phyloP scores from a whole-genome alignment of 1,140 invertebrate species.

The Drosophila nigrodunni region DNA sequence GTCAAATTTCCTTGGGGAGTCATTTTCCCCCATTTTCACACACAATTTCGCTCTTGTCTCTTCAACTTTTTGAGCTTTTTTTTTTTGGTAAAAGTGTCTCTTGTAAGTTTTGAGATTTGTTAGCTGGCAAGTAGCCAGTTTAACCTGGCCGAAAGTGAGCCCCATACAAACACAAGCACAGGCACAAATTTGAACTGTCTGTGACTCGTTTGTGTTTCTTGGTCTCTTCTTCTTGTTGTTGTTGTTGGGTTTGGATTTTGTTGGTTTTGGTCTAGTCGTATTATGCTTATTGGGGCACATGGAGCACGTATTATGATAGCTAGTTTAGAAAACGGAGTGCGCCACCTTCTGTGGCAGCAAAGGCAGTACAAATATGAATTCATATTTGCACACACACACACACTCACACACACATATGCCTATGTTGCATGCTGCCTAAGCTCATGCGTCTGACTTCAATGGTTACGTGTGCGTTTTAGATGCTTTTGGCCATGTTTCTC shows the following conservation, averaged over 20 bases:
- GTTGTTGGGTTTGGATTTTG: conserved; percentile 37
- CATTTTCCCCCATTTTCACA: conserved; percentile 54
- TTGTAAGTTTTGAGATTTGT: conserved; percentile 64
- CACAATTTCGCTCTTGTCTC: conserved; percentile 45
- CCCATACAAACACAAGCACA: not conserved
- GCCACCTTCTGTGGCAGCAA: conserved; percentile 5
- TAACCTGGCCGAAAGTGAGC: conserved; percentile 27
- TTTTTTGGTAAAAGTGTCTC: conserved; percentile 44
- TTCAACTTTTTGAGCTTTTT: conserved; percentile 8
- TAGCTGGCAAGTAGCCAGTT: conserved; percentile 25
- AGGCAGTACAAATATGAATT: conserved; percentile 5
- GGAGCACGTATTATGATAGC: conserved; percentile 66
- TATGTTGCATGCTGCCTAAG: conserved; percentile 20
- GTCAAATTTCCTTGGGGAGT: conserved; percentile 50
- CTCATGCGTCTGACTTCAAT: conserved; percentile 16
- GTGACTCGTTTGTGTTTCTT: conserved; percentile 20
- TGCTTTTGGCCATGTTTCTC: conserved; percentile 30
- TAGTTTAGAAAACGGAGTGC: conserved; percentile 31
- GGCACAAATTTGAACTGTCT: conserved; percentile 2
- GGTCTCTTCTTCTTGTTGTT: conserved; percentile 18
- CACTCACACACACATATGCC: too few relatives aligned
- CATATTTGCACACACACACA: conserved; percentile 12
- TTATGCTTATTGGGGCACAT: conserved; percentile 65
- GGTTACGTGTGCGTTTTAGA: conserved; percentile 15
- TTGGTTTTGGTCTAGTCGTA: conserved; percentile 40